Conservation (phyloP, 2,888 invertebrate genomes). For the Lasioglossum zephyrum region DNA sequence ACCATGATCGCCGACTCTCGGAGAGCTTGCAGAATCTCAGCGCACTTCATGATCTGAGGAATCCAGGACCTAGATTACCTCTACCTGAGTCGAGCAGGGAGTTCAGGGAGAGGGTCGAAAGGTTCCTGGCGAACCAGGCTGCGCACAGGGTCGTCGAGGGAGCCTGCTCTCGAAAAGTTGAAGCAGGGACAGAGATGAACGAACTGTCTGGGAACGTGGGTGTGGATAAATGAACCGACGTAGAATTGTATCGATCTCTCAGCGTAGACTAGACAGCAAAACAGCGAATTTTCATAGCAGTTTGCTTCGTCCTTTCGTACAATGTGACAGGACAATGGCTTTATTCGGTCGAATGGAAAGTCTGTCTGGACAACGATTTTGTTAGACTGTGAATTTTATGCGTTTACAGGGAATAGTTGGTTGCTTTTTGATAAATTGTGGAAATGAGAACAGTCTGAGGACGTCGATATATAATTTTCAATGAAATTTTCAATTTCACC, state of each 20-base stretch:
- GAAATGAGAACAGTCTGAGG: too few species aligned
- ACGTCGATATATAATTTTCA: not conserved
- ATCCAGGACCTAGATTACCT: conserved; percentile 70
- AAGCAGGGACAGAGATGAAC: not conserved
- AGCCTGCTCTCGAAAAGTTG: conserved; percentile 42
- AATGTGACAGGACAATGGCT: not conserved
- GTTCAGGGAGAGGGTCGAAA: conserved; percentile 76
- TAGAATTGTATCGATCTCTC: conserved; percentile 39
- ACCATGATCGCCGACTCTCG: conserved; percentile 71
- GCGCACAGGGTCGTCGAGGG: conserved; percentile 71
- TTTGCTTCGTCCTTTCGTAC: conserved; percentile 11
- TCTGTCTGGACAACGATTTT: too few species aligned
- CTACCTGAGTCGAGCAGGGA: conserved; percentile 75
- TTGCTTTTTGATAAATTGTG: not conserved
- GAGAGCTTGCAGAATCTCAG: conserved; percentile 72
- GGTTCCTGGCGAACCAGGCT: conserved; percentile 75
- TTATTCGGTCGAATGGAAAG: too few species aligned
- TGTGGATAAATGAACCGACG: not conserved
- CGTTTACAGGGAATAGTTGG: too few species aligned
- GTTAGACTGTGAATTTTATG: too few species aligned
- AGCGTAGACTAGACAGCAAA: not conserved
- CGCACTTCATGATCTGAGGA: conserved; percentile 66
- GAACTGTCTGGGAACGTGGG: not conserved
- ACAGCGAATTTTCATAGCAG: conserved; percentile 19
- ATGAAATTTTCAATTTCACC: not conserved